Percentiles rank a stretch among this genome's conserved stretches.
Evolutionary conservation across 30 jellyfish, hydroid and myxozoan genomes (phyloP).

Genomic region (Catostylus mosaicus): DNA sequence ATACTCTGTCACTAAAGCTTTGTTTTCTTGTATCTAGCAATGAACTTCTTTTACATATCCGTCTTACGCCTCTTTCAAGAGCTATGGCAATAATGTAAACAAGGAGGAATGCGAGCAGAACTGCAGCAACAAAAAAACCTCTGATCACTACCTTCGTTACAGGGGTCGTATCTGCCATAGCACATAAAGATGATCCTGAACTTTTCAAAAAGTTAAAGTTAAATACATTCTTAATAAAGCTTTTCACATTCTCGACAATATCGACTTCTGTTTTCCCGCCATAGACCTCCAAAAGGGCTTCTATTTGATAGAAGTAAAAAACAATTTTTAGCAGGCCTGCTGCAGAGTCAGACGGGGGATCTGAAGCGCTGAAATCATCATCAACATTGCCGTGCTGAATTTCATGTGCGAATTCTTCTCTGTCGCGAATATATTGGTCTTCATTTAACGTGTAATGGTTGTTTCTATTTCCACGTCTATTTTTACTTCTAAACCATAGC

Average conservation of each 20-base stretch:
- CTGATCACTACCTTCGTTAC: not conserved
- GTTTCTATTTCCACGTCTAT: not conserved
- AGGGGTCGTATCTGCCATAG: slow-evolving; percentile 2
- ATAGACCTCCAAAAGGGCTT: not conserved
- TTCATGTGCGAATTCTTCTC: not conserved
- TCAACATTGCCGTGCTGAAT: not conserved
- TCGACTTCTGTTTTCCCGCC: slow-evolving; percentile 6
- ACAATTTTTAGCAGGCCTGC: slow-evolving; percentile 40
- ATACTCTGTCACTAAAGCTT: slow-evolving; percentile 2
- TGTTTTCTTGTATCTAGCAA: not conserved
- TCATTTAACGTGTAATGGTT: not conserved
- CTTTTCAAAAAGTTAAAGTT: not conserved
- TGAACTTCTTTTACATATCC: not conserved
- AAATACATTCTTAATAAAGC: not conserved
- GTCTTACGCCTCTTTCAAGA: not conserved
- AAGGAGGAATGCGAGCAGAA: not conserved
- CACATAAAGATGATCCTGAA: slow-evolving; percentile 4
- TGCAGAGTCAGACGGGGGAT: not conserved
- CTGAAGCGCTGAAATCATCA: no score
- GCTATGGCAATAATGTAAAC: not conserved
- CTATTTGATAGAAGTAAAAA: slow-evolving; percentile 50
- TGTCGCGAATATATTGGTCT: not conserved
- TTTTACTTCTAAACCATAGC: not conserved
- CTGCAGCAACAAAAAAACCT: not conserved
- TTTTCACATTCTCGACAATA: not conserved